phyloP scores from a whole-genome alignment of 2,888 invertebrate species.

The Automeris io region DNA sequence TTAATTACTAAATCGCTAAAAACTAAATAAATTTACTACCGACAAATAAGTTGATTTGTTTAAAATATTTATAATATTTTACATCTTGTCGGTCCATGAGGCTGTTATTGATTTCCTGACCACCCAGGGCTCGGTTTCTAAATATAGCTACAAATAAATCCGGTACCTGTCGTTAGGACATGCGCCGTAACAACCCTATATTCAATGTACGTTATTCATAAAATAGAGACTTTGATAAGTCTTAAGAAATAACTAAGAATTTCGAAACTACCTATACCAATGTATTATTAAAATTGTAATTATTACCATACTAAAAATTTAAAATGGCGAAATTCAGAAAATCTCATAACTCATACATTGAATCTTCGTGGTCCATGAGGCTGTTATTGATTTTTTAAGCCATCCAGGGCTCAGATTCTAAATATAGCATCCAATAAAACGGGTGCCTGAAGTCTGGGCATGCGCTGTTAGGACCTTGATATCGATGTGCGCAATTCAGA shows the following conservation, averaged over 20 bases:
- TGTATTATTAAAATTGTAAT: too few relatives aligned
- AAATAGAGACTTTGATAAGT: background rate
- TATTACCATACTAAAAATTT: too few relatives aligned
- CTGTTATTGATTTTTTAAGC: background rate
- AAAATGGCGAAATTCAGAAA: too few relatives aligned
- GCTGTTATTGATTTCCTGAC: background rate
- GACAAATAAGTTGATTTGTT: too few relatives aligned
- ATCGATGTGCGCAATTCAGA: constrained; percentile 15
- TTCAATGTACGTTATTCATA: constrained; percentile 14
- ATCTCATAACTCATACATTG: background rate
- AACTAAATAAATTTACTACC: too few relatives aligned
- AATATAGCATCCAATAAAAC: constrained; percentile 2
- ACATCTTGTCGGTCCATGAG: background rate
- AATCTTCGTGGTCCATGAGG: background rate
- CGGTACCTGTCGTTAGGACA: constrained; percentile 8
- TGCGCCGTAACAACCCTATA: constrained; percentile 8
- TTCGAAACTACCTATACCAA: background rate
- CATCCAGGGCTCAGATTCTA: constrained; percentile 1
- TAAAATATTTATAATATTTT: too few relatives aligned
- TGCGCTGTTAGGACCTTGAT: constrained; percentile 8
- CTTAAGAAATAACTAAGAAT: background rate
- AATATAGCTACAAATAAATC: constrained; percentile 2
- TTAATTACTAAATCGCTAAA: too few relatives aligned
- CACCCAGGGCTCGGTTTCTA: constrained; percentile 1
- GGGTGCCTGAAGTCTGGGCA: constrained; percentile 8